Conservation (phyloP, 1,140 invertebrate species). For the Diprion similis region DNA sequence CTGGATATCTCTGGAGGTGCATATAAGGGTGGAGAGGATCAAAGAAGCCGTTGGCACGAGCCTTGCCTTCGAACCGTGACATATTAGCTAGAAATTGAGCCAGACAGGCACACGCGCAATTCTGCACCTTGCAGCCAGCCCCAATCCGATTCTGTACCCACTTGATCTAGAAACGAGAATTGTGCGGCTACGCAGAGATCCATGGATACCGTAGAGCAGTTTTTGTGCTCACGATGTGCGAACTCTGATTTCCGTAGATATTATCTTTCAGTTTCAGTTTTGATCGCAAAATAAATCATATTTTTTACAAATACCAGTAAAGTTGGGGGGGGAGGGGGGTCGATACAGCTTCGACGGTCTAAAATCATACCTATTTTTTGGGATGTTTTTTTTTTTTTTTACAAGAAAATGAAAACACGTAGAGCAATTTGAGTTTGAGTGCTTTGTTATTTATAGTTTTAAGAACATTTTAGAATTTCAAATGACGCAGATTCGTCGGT, state of each 20-base stretch:
- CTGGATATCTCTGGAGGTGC: conserved; percentile 40
- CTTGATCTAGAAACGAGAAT: no score
- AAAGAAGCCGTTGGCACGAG: conserved; percentile 36
- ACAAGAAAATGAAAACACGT: no score
- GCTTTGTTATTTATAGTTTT: no score
- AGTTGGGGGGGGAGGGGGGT: no score
- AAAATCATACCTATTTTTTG: no score
- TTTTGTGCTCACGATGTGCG: not conserved
- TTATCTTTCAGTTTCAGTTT: not conserved
- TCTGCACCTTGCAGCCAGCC: conserved; percentile 32
- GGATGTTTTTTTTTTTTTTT: no score
- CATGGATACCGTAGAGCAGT: not conserved
- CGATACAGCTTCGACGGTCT: no score
- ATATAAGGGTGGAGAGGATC: conserved; percentile 38
- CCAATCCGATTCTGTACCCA: conserved; percentile 41
- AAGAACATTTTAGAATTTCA: no score
- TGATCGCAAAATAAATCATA: not conserved
- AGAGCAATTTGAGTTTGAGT: no score
- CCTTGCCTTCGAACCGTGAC: conserved; percentile 42
- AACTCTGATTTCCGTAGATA: no score
- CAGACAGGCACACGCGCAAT: conserved; percentile 40
- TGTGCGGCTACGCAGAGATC: not conserved
- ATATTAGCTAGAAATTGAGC: conserved; percentile 52
- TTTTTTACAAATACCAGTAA: no score
- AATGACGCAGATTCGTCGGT: no score